Conservation (phyloP, 1,140 invertebrate species). For the Portunus trituberculatus region DNA sequence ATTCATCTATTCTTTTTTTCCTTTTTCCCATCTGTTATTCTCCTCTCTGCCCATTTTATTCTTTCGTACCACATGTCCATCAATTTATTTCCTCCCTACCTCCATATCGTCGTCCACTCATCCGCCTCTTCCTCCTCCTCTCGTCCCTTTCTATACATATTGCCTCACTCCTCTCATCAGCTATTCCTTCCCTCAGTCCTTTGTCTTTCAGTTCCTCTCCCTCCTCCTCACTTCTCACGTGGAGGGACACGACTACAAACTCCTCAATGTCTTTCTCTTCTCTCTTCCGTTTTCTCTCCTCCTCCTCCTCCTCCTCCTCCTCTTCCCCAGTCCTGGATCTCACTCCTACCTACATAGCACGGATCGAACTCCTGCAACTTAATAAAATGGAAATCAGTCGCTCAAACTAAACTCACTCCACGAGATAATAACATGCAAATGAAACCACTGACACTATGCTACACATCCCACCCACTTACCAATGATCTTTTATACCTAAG, state of each 20-base stretch:
- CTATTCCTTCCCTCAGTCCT: no score
- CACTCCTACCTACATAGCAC: not conserved
- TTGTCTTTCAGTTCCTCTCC: not conserved
- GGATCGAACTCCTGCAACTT: constrained; percentile 5
- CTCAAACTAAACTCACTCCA: not conserved
- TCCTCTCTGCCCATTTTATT: no score
- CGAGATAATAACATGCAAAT: not conserved
- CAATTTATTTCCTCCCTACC: no score
- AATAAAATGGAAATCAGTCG: constrained; percentile 15
- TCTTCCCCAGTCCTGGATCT: not conserved
- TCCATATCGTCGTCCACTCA: no score
- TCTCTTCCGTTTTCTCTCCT: not conserved
- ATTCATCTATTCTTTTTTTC: no score
- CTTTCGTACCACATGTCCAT: no score
- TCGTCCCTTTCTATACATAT: not conserved
- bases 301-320: not conserved
- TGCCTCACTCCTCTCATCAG: no score
- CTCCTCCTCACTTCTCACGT: not conserved
- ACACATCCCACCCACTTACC: not conserved
- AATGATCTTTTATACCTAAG: no score
- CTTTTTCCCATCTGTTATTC: no score
- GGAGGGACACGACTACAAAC: no score
- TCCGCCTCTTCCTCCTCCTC: not conserved
- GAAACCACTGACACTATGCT: not conserved
- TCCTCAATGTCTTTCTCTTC: constrained; percentile 15